These are phyloP conservation scores for Tribolium madens DNA, from an alignment of 1,140 invertebrate species.

Conservation along the genomic window DNA sequence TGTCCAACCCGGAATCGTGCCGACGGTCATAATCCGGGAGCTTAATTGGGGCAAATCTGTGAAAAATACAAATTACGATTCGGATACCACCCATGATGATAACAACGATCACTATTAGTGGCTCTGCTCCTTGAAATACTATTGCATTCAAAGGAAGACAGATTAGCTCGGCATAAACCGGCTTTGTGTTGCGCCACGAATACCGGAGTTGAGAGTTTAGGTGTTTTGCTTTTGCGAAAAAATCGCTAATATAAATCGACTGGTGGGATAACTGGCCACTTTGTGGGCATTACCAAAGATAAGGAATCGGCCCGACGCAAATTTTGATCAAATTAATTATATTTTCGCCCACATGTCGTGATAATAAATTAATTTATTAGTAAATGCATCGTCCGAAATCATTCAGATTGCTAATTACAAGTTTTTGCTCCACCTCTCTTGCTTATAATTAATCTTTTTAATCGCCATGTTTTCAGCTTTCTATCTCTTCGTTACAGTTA, in stretches of 20 bases:
- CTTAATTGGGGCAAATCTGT: conserved; percentile 15
- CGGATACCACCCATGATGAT: conserved; percentile 36
- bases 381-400: neutral
- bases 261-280: conserved; percentile 8
- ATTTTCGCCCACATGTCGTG: neutral
- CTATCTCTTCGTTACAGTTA: neutral
- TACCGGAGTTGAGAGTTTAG: conserved; percentile 37
- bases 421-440: neutral
- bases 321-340: neutral
- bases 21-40: neutral
- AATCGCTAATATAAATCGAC: conserved; percentile 46
- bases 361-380: neutral
- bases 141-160: conserved; percentile 41
- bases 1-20: neutral
- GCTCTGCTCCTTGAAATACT: conserved; percentile 40
- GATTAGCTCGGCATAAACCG: conserved; percentile 42
- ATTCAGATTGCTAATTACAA: neutral
- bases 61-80: conserved; percentile 30
- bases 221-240: conserved; percentile 37
- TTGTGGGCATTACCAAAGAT: conserved; percentile 15
- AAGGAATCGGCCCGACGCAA: neutral
- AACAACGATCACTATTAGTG: conserved; percentile 39
- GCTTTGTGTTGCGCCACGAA: conserved; percentile 44
- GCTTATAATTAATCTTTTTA: neutral
- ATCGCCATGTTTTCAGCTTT: neutral